phyloP scores from a whole-genome alignment of 2,113 vertebrate genomes.

The Misgurnus anguillicaudatus region DNA sequence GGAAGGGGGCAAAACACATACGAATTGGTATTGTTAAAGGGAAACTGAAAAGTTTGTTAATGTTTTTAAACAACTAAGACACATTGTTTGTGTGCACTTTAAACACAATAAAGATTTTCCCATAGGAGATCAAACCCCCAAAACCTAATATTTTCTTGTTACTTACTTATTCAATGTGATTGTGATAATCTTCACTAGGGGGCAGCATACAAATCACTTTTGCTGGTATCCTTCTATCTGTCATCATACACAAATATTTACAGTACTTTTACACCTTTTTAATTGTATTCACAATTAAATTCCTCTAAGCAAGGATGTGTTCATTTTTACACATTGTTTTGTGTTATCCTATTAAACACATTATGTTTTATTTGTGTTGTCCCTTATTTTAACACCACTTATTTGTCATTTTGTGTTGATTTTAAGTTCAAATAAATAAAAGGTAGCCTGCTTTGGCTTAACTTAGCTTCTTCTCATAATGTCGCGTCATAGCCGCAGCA shows the following conservation, averaged over 20 bases:
- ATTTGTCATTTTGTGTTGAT: no score
- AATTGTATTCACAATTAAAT: no score
- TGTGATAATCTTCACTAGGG: conserved; percentile 66
- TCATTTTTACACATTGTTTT: no score
- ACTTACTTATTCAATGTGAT: background rate
- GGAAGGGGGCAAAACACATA: conserved; percentile 15
- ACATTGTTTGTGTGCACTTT: conserved; percentile 45
- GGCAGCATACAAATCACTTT: conserved; percentile 69
- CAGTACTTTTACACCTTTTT: no score
- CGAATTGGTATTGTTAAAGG: background rate
- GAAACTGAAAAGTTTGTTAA: conserved; percentile 48
- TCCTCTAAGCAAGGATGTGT: no score
- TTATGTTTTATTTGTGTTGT: no score
- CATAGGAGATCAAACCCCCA: conserved; percentile 16
- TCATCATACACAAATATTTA: background rate
- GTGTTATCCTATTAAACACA: no score
- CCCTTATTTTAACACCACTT: no score
- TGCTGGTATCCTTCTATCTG: background rate
- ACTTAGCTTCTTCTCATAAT: no score
- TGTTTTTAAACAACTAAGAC: conserved; percentile 40
- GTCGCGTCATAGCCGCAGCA: no score
- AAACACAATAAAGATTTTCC: conserved; percentile 21
- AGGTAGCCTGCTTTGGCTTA: no score
- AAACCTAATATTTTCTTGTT: background rate
- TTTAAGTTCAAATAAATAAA: no score